Percentiles rank a stretch among this genome's conserved stretches.
These are phyloP conservation scores for Microctenopoma steveboyesi DNA, from an alignment of 2,797 vertebrate species.

Conservation along the genomic window DNA sequence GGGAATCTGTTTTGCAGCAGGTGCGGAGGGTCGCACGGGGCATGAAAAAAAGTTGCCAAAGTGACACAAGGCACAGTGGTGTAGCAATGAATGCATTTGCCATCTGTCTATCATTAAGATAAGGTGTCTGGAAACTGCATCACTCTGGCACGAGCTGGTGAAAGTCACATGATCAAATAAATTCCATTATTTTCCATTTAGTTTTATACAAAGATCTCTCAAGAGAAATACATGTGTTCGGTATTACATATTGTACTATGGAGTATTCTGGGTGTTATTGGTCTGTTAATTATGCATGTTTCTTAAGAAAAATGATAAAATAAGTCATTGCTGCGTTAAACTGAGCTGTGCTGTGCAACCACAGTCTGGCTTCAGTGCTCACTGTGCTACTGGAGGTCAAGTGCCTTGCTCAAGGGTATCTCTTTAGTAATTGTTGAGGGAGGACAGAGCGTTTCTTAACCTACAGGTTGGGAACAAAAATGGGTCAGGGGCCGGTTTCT, in stretches of 20 bases:
- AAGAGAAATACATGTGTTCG: too few relatives aligned
- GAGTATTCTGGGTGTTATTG: too few relatives aligned
- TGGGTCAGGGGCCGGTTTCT: slow-evolving; percentile 41
- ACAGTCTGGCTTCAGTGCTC: slow-evolving; percentile 15
- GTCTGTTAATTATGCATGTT: neutral
- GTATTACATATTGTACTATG: too few relatives aligned
- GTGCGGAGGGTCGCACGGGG: slow-evolving; percentile 63
- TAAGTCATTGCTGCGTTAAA: too few relatives aligned
- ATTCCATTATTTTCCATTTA: neutral
- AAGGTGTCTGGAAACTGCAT: slow-evolving; percentile 44
- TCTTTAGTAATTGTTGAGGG: slow-evolving; percentile 43
- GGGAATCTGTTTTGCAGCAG: slow-evolving; percentile 64
- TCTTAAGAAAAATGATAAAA: slow-evolving; percentile 1
- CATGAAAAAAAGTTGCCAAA: slow-evolving; percentile 66
- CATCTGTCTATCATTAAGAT: slow-evolving; percentile 76
- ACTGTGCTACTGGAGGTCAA: slow-evolving; percentile 42
- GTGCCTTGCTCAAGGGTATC: slow-evolving; percentile 56
- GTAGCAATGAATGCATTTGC: slow-evolving; percentile 49
- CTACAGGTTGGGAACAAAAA: slow-evolving; percentile 48
- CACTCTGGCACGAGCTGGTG: slow-evolving; percentile 20
- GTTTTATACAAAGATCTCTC: neutral
- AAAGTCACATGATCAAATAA: slow-evolving; percentile 39
- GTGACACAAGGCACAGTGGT: slow-evolving; percentile 67
- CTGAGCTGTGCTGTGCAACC: neutral
- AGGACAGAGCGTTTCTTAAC: slow-evolving; percentile 39